A percentile compares a stretch with the other conserved stretches of the same genome.
These are phyloP conservation scores for Brevimyrus niger DNA, from an alignment of 2,113 vertebrate genomes.

Conservation along the genomic window DNA sequence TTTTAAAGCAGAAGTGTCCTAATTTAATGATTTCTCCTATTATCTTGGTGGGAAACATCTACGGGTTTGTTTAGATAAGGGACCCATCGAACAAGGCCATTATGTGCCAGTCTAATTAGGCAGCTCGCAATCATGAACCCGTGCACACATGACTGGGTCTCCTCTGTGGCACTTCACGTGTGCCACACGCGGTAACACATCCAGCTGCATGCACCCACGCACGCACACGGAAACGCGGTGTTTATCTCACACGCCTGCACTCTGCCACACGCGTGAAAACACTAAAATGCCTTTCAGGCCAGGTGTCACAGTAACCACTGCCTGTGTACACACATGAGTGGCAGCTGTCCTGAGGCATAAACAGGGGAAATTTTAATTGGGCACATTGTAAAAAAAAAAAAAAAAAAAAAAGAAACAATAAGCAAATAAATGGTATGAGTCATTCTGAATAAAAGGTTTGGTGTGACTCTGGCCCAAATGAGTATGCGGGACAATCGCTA, in stretches of 20 bases:
- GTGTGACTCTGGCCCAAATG: neutral
- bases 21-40: conserved; percentile 12
- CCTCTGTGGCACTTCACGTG: neutral
- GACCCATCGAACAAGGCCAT: conserved; percentile 25
- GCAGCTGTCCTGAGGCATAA: neutral
- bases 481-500: neutral
- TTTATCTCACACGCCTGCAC: neutral
- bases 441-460: neutral
- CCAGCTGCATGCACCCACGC: neutral
- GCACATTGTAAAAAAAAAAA: neutral
- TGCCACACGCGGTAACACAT: neutral
- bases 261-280: neutral
- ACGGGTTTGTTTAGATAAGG: conserved; percentile 24
- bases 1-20: neutral
- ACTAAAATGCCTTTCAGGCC: neutral
- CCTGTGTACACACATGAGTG: neutral
- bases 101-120: conserved; percentile 31
- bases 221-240: neutral
- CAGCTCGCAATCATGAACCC: conserved; percentile 17
- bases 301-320: neutral
- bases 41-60: conserved; percentile 19
- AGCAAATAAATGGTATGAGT: neutral
- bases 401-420: neutral
- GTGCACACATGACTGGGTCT: neutral
- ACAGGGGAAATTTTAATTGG: neutral